Percentiles rank a stretch among this genome's conserved stretches.
Evolutionary conservation across 2,113 vertebrate genomes (phyloP).

Genomic region (pig (Sus scrofa)): T2T-Sscrofa CM000812.6:50779001-50779500

Average conservation of each 20-base stretch:
- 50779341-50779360: not conserved
- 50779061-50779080: not conserved
- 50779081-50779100: not conserved
- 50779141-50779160: not conserved
- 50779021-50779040: constrained; percentile 23
- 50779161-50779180: not conserved
- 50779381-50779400: not conserved
- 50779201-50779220: not conserved
- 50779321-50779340: not conserved
- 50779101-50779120: constrained; percentile 29
- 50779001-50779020: constrained; percentile 29
- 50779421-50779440: constrained; percentile 37
- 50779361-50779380: not conserved
- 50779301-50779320: not conserved
- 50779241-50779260: constrained; percentile 19
- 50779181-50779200: not conserved
- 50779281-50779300: not conserved
- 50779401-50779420: constrained; percentile 48
- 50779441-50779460: not conserved
- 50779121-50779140: not conserved
- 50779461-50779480: not conserved
- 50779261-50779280: constrained; percentile 56
- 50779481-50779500: not conserved
- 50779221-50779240: constrained; percentile 8
- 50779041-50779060: constrained; percentile 46